These are phyloP conservation scores for Drosophila neotestacea DNA, from an alignment of 2,888 invertebrate species.

Conservation along the genomic window DNA sequence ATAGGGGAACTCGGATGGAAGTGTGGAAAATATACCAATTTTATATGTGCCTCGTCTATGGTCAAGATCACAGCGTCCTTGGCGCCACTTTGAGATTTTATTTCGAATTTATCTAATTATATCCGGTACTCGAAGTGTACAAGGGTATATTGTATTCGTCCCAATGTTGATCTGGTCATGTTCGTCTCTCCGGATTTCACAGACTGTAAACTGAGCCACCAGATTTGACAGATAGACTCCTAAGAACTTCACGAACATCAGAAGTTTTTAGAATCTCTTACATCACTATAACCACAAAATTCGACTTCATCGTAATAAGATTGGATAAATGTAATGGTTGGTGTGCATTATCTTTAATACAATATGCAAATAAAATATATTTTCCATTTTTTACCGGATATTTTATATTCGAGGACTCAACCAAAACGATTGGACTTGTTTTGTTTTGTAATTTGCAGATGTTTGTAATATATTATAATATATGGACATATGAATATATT, in stretches of 20 bases:
- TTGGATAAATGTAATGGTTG: too few relatives aligned
- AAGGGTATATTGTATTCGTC: background rate
- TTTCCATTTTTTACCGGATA: background rate
- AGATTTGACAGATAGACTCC: background rate
- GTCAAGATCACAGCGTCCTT: conserved; percentile 59
- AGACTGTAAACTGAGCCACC: background rate
- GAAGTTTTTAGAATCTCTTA: too few relatives aligned
- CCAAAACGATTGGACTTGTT: background rate
- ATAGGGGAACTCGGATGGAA: background rate
- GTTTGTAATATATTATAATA: conserved; percentile 42
- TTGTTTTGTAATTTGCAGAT: conserved; percentile 52
- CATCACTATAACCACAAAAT: too few relatives aligned
- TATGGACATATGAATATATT: conserved; percentile 2
- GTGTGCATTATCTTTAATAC: too few relatives aligned
- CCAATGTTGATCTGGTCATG: background rate
- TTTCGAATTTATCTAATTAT: conserved; percentile 37
- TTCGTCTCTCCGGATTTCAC: too few relatives aligned
- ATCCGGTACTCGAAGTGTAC: background rate
- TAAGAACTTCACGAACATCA: too few relatives aligned
- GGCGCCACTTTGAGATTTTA: conserved; percentile 55
- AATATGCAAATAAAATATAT: background rate
- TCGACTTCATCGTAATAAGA: too few relatives aligned
- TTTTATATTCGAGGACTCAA: background rate
- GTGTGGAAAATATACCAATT: background rate
- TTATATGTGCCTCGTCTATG: conserved; percentile 30